Percentiles rank a stretch among this genome's conserved stretches.
Evolutionary conservation across 2,888 invertebrate genomes (phyloP).

Genomic region (Brachypalpus laphriformis): DNA sequence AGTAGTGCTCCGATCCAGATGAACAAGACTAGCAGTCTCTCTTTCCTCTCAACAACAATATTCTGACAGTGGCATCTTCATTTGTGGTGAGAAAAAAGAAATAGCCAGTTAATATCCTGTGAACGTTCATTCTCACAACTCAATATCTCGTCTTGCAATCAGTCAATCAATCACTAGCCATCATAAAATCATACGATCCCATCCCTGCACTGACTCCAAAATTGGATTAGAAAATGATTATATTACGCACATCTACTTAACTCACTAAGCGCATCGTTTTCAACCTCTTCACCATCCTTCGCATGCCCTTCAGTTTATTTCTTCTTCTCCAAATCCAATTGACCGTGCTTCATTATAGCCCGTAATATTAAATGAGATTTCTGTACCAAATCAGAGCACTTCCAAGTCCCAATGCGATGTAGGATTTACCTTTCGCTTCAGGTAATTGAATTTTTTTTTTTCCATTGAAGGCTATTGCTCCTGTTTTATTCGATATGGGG

Average conservation of each 20-base stretch:
- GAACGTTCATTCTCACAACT: too few relatives aligned
- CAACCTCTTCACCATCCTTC: background rate
- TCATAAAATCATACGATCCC: background rate
- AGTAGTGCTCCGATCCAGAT: too few relatives aligned
- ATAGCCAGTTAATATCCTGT: too few relatives aligned
- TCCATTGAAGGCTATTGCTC: background rate
- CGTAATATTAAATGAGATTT: constrained; percentile 61
- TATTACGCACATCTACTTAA: constrained; percentile 37
- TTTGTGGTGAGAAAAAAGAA: too few relatives aligned
- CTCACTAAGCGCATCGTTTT: constrained; percentile 8
- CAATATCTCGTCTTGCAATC: background rate
- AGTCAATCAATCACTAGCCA: constrained; percentile 40
- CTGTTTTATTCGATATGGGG: constrained; percentile 15
- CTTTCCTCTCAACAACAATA: too few relatives aligned
- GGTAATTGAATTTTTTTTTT: constrained; percentile 64
- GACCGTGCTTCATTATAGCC: constrained; percentile 63
- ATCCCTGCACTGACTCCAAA: background rate
- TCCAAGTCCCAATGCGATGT: constrained; percentile 29
- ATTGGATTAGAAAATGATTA: background rate
- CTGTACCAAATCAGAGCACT: constrained; percentile 46
- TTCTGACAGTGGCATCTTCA: too few relatives aligned
- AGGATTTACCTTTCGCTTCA: constrained; percentile 63
- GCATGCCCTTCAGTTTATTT: background rate
- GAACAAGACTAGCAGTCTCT: too few relatives aligned
- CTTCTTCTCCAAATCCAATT: constrained; percentile 60